Percentiles rank a stretch among this genome's conserved stretches.
phyloP scores from a whole-genome alignment of 2,797 vertebrate species.

The Peromyscus nudipes region DNA sequence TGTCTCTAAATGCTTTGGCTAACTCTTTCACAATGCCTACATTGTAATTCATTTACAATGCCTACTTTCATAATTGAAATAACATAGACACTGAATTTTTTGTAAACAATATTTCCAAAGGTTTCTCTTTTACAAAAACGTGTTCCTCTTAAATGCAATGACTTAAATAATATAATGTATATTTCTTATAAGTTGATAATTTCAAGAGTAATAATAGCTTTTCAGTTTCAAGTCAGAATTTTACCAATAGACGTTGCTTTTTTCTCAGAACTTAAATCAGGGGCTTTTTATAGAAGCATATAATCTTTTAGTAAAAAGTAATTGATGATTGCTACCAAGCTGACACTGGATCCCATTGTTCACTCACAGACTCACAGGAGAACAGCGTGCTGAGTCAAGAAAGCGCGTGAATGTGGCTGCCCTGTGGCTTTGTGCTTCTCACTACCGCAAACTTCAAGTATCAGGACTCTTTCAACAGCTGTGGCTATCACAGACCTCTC shows the following conservation, averaged over 20 bases:
- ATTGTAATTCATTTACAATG: neutral
- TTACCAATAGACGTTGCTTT: neutral
- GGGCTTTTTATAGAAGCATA: constrained; percentile 45
- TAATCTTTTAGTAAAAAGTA: constrained; percentile 59
- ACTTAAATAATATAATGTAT: constrained; percentile 26
- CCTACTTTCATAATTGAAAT: neutral
- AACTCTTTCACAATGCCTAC: neutral
- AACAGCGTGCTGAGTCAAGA: neutral
- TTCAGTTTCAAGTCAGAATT: constrained; percentile 54
- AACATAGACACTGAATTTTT: constrained; percentile 33
- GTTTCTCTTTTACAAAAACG: constrained; percentile 30
- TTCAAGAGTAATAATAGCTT: constrained; percentile 52
- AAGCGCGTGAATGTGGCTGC: neutral
- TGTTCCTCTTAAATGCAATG: constrained; percentile 45
- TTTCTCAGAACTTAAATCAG: constrained; percentile 41
- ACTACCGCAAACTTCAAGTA: neutral
- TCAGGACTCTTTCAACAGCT: constrained; percentile 22
- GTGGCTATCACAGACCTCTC: neutral
- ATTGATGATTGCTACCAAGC: constrained; percentile 18
- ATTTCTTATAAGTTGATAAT: constrained; percentile 37
- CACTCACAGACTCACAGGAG: constrained; percentile 2
- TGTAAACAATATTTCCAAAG: constrained; percentile 37
- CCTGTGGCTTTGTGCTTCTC: neutral
- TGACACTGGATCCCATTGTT: constrained; percentile 9
- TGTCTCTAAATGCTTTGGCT: neutral